Evolutionary conservation across 2,113 vertebrate species (phyloP), one percentile per base, ranked within the genome.

Genomic region (Chlamydotis undulata): DNA sequence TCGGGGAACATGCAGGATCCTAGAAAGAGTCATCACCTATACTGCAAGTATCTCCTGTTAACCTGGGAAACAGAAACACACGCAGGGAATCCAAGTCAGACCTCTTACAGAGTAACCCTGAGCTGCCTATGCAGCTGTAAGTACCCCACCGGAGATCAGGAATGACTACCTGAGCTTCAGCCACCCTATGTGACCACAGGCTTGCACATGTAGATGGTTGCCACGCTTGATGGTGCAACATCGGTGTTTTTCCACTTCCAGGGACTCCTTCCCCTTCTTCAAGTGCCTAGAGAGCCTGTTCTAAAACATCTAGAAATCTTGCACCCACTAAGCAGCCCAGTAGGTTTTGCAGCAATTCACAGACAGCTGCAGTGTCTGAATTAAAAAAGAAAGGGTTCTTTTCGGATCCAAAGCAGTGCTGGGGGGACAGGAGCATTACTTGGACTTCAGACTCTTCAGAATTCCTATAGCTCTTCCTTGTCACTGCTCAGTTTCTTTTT

Each of bases 161-260:
- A 94, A 33, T 6, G 11, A 29, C 15, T 7, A 1, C 23, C 7
- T 37, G 49, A 86, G 71, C 39, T 86, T 60, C 59, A 33, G 52
- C 15, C 43, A 64, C 28, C 31, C 47, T 70, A 37, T 26, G 18
- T 0, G 5, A 65, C 37, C 49, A 33, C 47, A 74, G 77, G 37
- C 55, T 77, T n/a, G 55, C 59, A 53, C 14, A 4, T 1, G 5
- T 8, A 25, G 33, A 23, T 10, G 18, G 50, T 12, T 8, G 41
- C 23, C 28, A 41, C 0, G 0, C 15, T 18, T 39, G 24, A 37
- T 53, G 55, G 10, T 19, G 67, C 57, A 49, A 26, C 12, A 39
- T 1, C 10, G 0, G 2, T 3, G 35, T 29, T 37, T 17, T 49
- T 53, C 33, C 71, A 35, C 55, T 83, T 53, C 35, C 17, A 33